These are phyloP conservation scores for Byasa hedistus DNA, from an alignment of 2,888 invertebrate species.

Conservation along the genomic window DNA sequence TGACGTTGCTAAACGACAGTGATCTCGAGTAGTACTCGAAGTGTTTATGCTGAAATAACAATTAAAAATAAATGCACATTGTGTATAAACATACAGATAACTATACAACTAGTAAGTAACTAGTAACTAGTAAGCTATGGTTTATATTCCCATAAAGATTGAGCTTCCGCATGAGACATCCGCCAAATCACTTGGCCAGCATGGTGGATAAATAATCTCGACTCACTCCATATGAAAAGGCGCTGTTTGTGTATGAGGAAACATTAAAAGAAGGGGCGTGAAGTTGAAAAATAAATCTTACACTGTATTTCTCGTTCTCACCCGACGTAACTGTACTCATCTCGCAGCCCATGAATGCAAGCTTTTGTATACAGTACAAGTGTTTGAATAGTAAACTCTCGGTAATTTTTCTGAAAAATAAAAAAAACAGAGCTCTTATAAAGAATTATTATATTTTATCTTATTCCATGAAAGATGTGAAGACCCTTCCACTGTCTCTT, in stretches of 20 bases:
- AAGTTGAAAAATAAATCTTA: slow-evolving; percentile 38
- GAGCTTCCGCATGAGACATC: too few relatives aligned
- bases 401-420: slow-evolving; percentile 52
- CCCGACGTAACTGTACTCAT: slow-evolving; percentile 44
- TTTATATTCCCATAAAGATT: too few relatives aligned
- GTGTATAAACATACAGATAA: too few relatives aligned
- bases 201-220: too few relatives aligned
- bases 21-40: slow-evolving; percentile 52
- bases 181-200: too few relatives aligned
- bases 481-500: background rate
- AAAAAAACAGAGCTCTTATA: background rate
- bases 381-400: slow-evolving; percentile 62
- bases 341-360: slow-evolving; percentile 59
- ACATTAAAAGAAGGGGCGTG: too few relatives aligned
- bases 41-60: slow-evolving; percentile 49
- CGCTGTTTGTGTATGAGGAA: too few relatives aligned
- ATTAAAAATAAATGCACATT: background rate
- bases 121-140: too few relatives aligned
- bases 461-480: background rate
- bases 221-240: too few relatives aligned
- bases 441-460: background rate
- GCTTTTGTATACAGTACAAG: slow-evolving; percentile 45
- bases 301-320: slow-evolving; percentile 50
- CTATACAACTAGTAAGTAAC: too few relatives aligned
- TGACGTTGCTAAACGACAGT: slow-evolving; percentile 45